Evolutionary conservation across 2,113 vertebrate genomes (phyloP).

Genomic region (Leucoraja erinaceus): DNA sequence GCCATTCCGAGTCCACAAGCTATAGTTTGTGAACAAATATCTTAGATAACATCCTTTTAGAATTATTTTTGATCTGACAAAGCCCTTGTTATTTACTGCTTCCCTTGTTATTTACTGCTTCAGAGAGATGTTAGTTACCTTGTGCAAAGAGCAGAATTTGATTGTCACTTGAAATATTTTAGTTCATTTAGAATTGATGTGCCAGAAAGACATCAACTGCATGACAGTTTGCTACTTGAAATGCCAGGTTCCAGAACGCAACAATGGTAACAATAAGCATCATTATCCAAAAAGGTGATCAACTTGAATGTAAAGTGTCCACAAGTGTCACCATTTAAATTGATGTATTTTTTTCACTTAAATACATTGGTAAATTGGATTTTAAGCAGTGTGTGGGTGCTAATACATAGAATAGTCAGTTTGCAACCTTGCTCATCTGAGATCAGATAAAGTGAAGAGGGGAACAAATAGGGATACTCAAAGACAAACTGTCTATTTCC

Average conservation of each 20-base stretch:
- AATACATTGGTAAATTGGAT: constrained; percentile 4
- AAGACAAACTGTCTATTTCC: no score
- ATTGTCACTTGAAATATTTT: not conserved
- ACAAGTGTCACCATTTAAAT: not conserved
- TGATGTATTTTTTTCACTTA: not conserved
- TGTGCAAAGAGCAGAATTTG: not conserved
- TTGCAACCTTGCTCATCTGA: not conserved
- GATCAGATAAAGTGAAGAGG: no score
- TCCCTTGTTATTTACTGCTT: not conserved
- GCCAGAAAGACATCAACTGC: not conserved
- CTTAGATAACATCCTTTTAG: not conserved
- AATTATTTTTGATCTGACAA: not conserved
- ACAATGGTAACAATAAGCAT: not conserved
- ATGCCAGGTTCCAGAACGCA: not conserved
- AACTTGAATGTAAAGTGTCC: not conserved
- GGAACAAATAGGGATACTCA: no score
- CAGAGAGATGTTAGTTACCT: not conserved
- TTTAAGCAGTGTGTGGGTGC: not conserved
- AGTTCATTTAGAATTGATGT: not conserved
- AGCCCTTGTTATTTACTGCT: not conserved
- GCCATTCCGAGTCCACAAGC: no score
- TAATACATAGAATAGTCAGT: not conserved
- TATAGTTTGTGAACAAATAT: not conserved
- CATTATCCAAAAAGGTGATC: not conserved
- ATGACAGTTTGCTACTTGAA: not conserved